phyloP scores from a whole-genome alignment of 2,797 vertebrate genomes.

The Lutjanus campechanus region DNA sequence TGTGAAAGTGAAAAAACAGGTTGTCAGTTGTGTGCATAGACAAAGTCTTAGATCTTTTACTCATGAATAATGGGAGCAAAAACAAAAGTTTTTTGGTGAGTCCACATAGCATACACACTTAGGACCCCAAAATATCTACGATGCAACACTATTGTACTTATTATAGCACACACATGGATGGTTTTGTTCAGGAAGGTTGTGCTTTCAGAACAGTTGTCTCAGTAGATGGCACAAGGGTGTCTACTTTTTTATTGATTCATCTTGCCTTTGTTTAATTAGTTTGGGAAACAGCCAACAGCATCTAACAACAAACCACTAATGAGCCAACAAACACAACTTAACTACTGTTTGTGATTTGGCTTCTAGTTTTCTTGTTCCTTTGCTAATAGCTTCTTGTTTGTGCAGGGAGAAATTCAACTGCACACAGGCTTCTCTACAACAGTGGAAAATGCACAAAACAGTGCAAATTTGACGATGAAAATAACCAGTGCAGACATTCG shows the following conservation, averaged over 20 bases:
- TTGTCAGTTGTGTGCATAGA: too few species aligned
- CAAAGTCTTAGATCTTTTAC: too few species aligned
- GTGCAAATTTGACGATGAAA: too few species aligned
- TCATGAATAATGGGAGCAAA: too few species aligned
- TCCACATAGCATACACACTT: background rate
- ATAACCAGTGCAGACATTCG: background rate
- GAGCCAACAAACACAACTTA: conserved; percentile 1
- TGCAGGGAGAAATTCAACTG: background rate
- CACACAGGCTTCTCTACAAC: background rate
- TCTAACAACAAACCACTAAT: conserved; percentile 4
- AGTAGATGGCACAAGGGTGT: background rate
- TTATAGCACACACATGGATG: background rate
- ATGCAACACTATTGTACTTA: background rate
- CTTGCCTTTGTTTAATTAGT: conserved; percentile 18
- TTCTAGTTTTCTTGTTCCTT: background rate
- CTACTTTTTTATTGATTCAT: background rate
- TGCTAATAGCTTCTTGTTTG: background rate
- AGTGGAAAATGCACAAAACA: conserved; percentile 1
- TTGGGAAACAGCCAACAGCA: conserved; percentile 14
- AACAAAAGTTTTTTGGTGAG: too few species aligned
- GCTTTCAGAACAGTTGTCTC: background rate
- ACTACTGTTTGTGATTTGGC: background rate
- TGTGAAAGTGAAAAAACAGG: too few species aligned
- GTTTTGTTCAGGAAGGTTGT: background rate
- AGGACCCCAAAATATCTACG: background rate